Base-by-base conservation (phyloP, 2,888 invertebrate species). In the Cylindroiulus punctatus region DNA sequence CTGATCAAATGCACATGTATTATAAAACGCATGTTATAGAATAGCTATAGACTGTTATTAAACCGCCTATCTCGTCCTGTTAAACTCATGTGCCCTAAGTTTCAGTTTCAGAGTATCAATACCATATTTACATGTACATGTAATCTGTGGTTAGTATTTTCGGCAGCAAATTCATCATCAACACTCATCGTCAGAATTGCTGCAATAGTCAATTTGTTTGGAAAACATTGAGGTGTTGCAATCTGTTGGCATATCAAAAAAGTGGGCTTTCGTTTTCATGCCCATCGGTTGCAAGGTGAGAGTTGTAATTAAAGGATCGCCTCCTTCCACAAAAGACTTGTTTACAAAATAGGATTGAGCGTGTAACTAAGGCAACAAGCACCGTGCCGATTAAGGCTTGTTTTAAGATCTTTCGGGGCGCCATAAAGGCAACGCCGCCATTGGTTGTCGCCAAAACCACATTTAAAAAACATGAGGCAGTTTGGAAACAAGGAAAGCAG, bases 221-320 rank as follows among this genome's bases (percentile, higher is more conserved):
- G 57, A 57, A 57, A 57, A 57, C 57, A 57, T 57, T n/a, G 57
- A n/a, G 57, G 57, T n/a, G 57, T 57, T 57, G 19, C 57, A 57
- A 57, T 57, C 57, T 22, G 57, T 57, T 57, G 57, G 57, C 8
- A 57, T 57, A n/a, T 57, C n/a, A 8, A 57, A n/a, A 57, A 57
- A 47, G 47, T 47, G 10, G 7, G 19, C 19, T 57, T 57, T 57
- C 57, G 57, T 57, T 57, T 57, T 57, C 57, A 57, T n/a, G 57
- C 57, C n/a, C n/a, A 57, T 57, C 57, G 57, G 57, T n/a, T 57
- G 57, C 57, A 57, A 57, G 57, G 57, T 57, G 57, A 57, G 57
- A n/a, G 4, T 57, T 57, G 22, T 57, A 57, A 57, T 57, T 57
- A 57, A 57, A 57, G 57, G 57, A 22, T 57, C 57, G 57, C 22